Conservation (phyloP, 2,797 vertebrate genomes). For the Clamator glandarius region DNA sequence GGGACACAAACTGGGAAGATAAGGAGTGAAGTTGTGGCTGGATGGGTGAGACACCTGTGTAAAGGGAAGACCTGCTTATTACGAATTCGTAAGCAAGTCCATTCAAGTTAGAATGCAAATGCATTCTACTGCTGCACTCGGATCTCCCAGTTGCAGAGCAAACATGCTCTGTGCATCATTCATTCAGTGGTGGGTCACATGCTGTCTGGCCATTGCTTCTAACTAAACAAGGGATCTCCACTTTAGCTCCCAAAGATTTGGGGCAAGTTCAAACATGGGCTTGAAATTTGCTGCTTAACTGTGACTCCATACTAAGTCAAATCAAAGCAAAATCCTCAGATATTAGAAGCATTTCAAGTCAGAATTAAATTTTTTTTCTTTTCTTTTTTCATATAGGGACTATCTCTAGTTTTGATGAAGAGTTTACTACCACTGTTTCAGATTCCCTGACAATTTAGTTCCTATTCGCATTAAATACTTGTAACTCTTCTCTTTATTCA, state of each 20-base stretch:
- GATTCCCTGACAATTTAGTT: background rate
- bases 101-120: background rate
- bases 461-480: background rate
- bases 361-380: background rate
- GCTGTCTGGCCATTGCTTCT: background rate
- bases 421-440: background rate
- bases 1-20: background rate
- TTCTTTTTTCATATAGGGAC: background rate
- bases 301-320: background rate
- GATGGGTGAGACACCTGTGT: background rate
- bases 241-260: background rate
- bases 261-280: background rate
- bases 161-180: background rate
- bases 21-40: background rate
- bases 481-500: background rate
- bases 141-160: background rate
- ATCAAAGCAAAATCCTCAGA: background rate
- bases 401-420: background rate
- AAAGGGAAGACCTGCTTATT: background rate
- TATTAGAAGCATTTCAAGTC: background rate
- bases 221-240: background rate
- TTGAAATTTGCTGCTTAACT: background rate
- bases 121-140: background rate
- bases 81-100: background rate
- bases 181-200: background rate